Evolutionary conservation across 1,140 invertebrate species (phyloP).

Genomic region (Luehdorfia chinensis): DNA sequence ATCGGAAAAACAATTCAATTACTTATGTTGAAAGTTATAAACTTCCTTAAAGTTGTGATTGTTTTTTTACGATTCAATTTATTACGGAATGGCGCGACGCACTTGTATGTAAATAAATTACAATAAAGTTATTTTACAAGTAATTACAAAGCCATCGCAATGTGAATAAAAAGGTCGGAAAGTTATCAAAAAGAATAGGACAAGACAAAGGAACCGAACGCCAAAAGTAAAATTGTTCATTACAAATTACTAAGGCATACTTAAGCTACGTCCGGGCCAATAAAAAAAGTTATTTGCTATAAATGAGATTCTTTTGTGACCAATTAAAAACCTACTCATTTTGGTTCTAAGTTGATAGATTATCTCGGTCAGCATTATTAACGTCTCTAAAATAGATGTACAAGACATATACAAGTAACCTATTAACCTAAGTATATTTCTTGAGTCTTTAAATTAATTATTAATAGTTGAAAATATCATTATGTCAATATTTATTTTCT

Average conservation of each 20-base stretch:
- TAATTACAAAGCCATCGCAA: conserved; percentile 13
- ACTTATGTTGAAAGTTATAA: too few species aligned
- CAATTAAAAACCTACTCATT: too few species aligned
- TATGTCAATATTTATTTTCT: too few species aligned
- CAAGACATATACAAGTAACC: too few species aligned
- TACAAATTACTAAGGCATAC: conserved; percentile 3
- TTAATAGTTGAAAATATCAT: too few species aligned
- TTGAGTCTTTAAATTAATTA: too few species aligned
- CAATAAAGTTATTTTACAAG: background rate
- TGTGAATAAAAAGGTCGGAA: conserved; percentile 7
- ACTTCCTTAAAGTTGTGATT: conserved; percentile 2
- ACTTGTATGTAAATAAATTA: conserved; percentile 5
- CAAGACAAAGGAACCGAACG: conserved; percentile 6
- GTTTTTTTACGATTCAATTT: conserved; percentile 3
- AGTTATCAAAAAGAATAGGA: conserved; percentile 5
- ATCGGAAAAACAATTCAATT: too few species aligned
- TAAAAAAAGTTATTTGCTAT: too few species aligned
- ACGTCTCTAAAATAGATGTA: too few species aligned
- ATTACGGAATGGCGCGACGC: background rate
- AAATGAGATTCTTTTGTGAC: background rate
- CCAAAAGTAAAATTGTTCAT: conserved; percentile 14
- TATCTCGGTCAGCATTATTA: too few species aligned
- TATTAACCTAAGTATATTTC: too few species aligned
- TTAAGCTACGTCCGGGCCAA: background rate
- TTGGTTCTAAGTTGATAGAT: too few species aligned